Evolutionary conservation across 2,113 vertebrate species (phyloP).

Genomic region (Archilochus colubris): DNA sequence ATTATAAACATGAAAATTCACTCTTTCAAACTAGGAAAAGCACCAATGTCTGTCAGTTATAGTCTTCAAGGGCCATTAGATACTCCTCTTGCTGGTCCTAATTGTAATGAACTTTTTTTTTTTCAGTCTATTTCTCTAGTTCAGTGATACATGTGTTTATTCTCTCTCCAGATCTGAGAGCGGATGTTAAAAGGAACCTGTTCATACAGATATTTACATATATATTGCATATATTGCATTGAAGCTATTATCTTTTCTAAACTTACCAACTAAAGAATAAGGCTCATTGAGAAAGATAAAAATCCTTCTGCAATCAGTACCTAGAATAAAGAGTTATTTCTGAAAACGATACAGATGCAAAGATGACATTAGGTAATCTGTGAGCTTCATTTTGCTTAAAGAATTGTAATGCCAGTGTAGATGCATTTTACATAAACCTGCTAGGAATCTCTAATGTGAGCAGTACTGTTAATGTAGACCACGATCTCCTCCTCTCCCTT

Average conservation of each 20-base stretch:
- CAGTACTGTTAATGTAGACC: not conserved
- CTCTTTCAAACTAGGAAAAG: not conserved
- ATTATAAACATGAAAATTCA: not conserved
- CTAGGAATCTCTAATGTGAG: not conserved
- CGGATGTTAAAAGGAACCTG: not conserved
- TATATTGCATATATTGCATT: not conserved
- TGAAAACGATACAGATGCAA: not conserved
- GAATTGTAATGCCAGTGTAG: not conserved
- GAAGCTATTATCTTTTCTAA: slow-evolving; percentile 39
- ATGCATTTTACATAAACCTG: not conserved
- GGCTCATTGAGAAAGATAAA: not conserved
- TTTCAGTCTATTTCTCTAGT: slow-evolving; percentile 27
- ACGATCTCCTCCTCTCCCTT: not conserved
- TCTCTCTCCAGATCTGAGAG: slow-evolving; percentile 14
- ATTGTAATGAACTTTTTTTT: not conserved
- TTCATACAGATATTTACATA: slow-evolving; percentile 34
- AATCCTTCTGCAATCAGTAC: slow-evolving; percentile 53
- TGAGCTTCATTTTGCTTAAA: not conserved
- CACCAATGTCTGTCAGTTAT: not conserved
- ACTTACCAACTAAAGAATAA: not conserved
- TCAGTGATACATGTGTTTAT: not conserved
- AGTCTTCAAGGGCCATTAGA: not conserved
- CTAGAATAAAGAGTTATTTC: not conserved
- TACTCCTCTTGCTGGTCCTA: not conserved
- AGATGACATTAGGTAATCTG: not conserved